Percentiles rank a stretch among this genome's conserved stretches.
Evolutionary conservation across 2,113 vertebrate genomes (phyloP).

Genomic region (Ictalurus furcatus): DNA sequence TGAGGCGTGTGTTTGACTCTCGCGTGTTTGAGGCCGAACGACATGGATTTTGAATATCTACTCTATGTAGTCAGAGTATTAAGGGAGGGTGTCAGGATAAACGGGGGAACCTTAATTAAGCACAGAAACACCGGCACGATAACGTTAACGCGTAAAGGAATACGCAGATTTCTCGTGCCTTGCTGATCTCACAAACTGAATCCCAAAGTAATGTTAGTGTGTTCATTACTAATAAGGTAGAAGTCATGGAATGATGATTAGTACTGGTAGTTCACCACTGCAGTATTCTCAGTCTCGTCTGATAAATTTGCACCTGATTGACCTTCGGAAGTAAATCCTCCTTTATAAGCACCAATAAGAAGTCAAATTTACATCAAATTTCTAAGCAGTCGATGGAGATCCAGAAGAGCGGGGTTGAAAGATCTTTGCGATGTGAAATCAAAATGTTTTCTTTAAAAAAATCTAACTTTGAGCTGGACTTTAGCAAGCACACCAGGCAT

Average conservation of each 20-base stretch:
- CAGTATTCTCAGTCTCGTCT: neutral
- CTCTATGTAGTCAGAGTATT: neutral
- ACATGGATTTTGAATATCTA: neutral
- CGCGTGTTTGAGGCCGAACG: too few relatives aligned
- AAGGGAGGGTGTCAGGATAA: neutral
- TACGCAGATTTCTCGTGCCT: neutral
- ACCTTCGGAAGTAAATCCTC: neutral
- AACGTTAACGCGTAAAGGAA: too few relatives aligned
- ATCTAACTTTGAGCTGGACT: neutral
- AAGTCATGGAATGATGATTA: neutral
- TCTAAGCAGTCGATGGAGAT: neutral
- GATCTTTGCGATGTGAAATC: neutral
- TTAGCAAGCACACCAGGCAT: too few relatives aligned
- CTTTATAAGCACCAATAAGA: neutral
- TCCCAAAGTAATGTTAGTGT: neutral
- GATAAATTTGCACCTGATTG: neutral
- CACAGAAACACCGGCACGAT: too few relatives aligned
- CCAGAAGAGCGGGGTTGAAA: neutral
- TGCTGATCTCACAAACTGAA: neutral
- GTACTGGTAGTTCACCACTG: neutral
- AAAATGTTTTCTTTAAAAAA: too few relatives aligned
- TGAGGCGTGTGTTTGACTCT: neutral
- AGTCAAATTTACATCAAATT: neutral
- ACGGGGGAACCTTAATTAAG: neutral
- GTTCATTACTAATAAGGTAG: neutral